Evolutionary conservation across 92 coral and sea anemone species (phyloP).

Genomic region (Actinernus sp.): DNA sequence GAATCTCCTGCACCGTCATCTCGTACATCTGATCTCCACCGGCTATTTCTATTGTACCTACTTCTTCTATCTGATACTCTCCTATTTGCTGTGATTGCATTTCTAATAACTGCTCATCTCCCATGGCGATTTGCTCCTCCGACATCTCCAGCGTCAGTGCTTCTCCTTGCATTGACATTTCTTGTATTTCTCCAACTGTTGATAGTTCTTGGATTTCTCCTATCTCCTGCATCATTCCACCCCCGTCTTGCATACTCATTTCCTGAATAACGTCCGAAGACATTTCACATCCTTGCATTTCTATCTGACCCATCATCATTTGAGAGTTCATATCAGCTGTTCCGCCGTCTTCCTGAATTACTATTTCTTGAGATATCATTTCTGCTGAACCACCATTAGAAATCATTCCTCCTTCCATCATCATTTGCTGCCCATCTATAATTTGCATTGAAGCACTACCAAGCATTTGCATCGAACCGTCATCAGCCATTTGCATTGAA

Average conservation of each 20-base stretch:
- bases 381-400: neutral
- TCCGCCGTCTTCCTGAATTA: constrained; percentile 3
- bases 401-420: neutral
- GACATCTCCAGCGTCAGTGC: constrained; percentile 28
- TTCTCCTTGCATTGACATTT: constrained; percentile 10
- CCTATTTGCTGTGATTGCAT: neutral
- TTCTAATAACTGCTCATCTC: constrained; percentile 1
- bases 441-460: neutral
- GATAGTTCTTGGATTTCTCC: constrained; percentile 10
- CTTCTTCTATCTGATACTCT: neutral
- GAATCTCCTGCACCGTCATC: neutral
- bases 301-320: constrained; percentile 15
- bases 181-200: constrained; percentile 7
- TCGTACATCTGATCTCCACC: neutral
- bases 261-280: neutral
- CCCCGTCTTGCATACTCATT: no score
- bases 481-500: neutral
- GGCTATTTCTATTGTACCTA: neutral
- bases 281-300: constrained; percentile 5
- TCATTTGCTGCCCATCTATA: neutral
- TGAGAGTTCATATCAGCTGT: constrained; percentile 21
- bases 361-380: neutral
- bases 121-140: constrained; percentile 1
- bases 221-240: constrained; percentile 25
- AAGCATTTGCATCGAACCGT: neutral